Conservation (phyloP, 2,888 invertebrate genomes). For the Melanotus villosus region DNA sequence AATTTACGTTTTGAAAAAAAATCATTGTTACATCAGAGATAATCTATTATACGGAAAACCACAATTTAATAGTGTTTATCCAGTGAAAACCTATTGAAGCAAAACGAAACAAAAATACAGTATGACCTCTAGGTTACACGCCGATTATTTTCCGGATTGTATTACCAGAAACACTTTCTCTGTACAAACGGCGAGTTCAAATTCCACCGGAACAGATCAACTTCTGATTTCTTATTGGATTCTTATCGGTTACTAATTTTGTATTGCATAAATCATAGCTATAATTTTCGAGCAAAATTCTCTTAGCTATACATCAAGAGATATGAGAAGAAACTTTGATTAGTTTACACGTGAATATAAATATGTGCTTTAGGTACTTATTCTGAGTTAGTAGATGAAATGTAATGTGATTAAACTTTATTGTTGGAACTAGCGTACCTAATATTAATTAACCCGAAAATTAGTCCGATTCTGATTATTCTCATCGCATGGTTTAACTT, state of each 20-base stretch:
- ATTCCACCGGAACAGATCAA: conserved; percentile 16
- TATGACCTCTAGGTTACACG: conserved; percentile 14
- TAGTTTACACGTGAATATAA: no score
- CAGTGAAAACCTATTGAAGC: not conserved
- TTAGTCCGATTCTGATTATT: no score
- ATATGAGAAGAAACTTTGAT: not conserved
- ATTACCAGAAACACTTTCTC: conserved; percentile 21
- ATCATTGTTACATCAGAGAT: not conserved
- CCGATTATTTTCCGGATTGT: conserved; percentile 18
- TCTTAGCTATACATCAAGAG: not conserved
- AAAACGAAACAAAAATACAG: not conserved
- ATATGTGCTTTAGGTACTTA: no score
- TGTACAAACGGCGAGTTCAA: conserved; percentile 1
- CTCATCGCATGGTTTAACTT: no score
- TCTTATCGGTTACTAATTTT: no score
- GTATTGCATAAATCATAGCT: no score
- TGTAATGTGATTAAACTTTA: no score
- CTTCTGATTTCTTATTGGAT: not conserved
- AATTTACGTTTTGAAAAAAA: no score
- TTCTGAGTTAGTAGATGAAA: no score
- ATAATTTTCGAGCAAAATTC: no score
- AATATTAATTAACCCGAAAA: no score
- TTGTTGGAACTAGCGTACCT: no score
- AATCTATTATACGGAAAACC: not conserved
- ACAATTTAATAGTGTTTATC: not conserved